Conservation (phyloP, 2,797 vertebrate genomes). For the Halcyon badia region DNA sequence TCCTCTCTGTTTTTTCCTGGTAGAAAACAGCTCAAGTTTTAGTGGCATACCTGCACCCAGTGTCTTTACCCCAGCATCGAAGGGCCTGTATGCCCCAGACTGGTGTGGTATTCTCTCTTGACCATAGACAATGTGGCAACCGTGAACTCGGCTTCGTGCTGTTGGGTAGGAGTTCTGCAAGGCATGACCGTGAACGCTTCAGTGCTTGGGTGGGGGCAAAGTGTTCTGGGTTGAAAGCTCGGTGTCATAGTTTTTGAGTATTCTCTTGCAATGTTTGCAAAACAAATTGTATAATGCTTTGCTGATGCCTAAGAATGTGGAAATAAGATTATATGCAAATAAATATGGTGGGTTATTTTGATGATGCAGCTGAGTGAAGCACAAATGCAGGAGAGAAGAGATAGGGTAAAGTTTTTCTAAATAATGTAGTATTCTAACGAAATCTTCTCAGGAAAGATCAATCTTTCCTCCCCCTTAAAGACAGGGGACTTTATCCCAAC, state of each 20-base stretch:
- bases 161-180: neutral
- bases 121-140: neutral
- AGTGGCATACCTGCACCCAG: neutral
- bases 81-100: neutral
- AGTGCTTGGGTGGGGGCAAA: neutral
- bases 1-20: neutral
- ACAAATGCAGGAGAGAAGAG: neutral
- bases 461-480: neutral
- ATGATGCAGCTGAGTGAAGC: neutral
- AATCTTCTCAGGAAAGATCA: neutral
- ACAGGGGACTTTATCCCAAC: neutral
- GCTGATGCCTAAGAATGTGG: neutral
- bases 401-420: neutral
- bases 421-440: neutral
- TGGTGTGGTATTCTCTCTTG: neutral
- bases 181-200: neutral
- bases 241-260: neutral
- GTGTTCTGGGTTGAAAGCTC: neutral
- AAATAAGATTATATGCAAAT: neutral
- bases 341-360: neutral
- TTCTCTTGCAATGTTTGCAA: neutral
- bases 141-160: neutral
- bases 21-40: neutral
- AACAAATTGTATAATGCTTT: neutral
- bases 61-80: neutral